Conservation (phyloP, 2,888 invertebrate genomes). For the Sisyra terminalis region DNA sequence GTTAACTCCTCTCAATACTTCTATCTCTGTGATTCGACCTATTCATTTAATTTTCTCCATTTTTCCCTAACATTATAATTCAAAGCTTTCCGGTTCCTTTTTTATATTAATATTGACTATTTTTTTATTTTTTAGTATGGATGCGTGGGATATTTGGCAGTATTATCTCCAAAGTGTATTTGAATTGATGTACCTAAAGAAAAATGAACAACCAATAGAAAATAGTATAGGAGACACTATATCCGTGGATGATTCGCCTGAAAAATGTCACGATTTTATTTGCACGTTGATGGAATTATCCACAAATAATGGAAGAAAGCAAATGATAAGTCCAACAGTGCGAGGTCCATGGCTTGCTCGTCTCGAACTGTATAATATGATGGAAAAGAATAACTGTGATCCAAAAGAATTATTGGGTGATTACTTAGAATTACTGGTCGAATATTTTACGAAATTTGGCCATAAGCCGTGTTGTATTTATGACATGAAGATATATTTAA, state of each 20-base stretch:
- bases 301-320: constrained; percentile 18
- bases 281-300: constrained; percentile 24
- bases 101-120: too few species aligned
- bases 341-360: constrained; percentile 75
- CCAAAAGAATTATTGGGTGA: constrained; percentile 40
- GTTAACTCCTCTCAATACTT: too few species aligned
- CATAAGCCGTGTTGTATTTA: constrained; percentile 74
- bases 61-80: too few species aligned
- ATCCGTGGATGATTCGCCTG: constrained; percentile 22
- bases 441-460: constrained; percentile 70
- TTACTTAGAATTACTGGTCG: constrained; percentile 49
- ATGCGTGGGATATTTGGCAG: constrained; percentile 57
- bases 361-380: constrained; percentile 53
- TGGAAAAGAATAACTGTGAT: constrained; percentile 34
- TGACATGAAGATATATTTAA: constrained; percentile 62
- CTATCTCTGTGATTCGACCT: too few species aligned
- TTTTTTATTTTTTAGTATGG: constrained; percentile 36
- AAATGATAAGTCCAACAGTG: constrained; percentile 29
- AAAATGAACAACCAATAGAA: constrained; percentile 13
- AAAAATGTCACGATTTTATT: constrained; percentile 28
- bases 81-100: too few species aligned
- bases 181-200: constrained; percentile 15
- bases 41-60: too few species aligned
- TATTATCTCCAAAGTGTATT: constrained; percentile 57
- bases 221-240: constrained; percentile 14